Conservation (phyloP, 2,797 vertebrate genomes). For the Spinus pinus region DNA sequence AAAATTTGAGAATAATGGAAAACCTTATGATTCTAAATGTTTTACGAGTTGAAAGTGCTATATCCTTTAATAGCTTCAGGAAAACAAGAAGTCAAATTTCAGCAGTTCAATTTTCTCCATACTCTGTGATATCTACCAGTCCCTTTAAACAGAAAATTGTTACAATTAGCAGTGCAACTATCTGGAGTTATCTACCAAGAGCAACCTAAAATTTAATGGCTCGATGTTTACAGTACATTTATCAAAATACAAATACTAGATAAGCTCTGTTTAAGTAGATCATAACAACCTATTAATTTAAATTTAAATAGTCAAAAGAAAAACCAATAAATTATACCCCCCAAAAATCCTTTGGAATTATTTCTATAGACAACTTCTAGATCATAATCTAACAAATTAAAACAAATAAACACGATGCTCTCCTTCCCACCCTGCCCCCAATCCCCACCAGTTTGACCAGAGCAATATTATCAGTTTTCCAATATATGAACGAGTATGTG, state of each 20-base stretch:
- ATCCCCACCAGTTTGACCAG: background rate
- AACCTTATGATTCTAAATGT: background rate
- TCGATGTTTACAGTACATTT: background rate
- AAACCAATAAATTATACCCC: background rate
- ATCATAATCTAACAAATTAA: background rate
- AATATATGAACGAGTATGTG: background rate
- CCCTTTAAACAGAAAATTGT: background rate
- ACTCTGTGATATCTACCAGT: background rate
- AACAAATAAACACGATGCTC: background rate
- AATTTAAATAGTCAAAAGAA: background rate
- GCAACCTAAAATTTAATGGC: background rate
- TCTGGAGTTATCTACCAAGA: background rate
- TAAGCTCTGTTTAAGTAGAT: background rate
- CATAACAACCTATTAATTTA: background rate
- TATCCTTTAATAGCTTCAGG: background rate
- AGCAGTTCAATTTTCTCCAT: background rate
- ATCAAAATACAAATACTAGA: background rate
- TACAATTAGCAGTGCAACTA: background rate
- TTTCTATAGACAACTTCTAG: background rate
- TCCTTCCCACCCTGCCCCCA: rapidly evolving
- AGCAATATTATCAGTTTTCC: background rate
- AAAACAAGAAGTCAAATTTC: background rate
- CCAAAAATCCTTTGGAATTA: background rate
- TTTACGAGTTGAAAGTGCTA: background rate
- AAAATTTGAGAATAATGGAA: background rate